Percentiles rank a stretch among this genome's conserved stretches.
Conservation (phyloP, 2,113 vertebrate genomes). For the Corythaeola cristata region DNA sequence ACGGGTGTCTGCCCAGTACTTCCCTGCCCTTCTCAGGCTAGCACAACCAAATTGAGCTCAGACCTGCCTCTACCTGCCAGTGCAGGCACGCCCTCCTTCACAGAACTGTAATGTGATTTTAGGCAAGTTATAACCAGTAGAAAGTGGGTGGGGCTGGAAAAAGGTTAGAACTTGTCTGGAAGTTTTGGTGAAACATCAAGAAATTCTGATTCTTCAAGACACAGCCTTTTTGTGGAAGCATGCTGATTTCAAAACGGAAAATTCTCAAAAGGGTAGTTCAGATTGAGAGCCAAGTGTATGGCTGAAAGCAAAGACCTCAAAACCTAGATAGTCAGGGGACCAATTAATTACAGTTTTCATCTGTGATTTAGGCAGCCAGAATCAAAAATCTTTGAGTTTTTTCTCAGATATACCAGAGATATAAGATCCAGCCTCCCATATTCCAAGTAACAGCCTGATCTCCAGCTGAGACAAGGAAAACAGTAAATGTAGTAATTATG, state of each 20-base stretch:
- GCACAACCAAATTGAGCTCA: neutral
- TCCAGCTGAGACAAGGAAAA: neutral
- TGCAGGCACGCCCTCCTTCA: neutral
- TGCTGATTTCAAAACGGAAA: neutral
- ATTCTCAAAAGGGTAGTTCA: neutral
- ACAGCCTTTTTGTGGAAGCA: neutral
- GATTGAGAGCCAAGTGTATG: neutral
- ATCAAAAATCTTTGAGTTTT: neutral
- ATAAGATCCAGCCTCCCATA: neutral
- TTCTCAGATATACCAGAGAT: neutral
- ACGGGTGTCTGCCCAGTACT: neutral
- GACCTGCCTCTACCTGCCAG: neutral
- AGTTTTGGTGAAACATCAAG: slow-evolving; percentile 3
- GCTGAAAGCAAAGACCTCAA: neutral
- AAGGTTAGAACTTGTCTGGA: slow-evolving; percentile 44
- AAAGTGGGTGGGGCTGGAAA: neutral
- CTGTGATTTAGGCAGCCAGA: neutral
- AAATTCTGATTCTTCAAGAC: slow-evolving; percentile 12
- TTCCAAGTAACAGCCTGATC: neutral
- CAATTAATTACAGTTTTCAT: neutral
- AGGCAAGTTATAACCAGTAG: neutral
- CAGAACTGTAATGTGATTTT: neutral
- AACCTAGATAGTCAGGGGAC: neutral
- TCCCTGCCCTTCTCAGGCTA: neutral
- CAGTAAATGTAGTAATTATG: neutral